Conservation (phyloP, 2,888 invertebrate species). For the Prenolepis imparis region DNA sequence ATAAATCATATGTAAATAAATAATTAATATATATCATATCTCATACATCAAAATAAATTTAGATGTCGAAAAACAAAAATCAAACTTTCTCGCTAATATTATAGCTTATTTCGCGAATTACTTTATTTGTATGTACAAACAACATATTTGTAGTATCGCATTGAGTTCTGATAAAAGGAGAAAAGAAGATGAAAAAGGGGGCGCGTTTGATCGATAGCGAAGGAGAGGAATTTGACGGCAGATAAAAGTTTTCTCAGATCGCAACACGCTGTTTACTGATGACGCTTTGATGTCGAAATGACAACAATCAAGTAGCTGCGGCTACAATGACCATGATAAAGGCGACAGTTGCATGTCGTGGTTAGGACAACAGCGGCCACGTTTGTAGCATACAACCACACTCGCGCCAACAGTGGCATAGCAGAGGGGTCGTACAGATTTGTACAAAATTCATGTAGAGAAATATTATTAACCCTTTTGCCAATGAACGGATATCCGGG, state of each 20-base stretch:
- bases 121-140: not conserved
- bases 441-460: not conserved
- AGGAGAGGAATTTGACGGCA: not conserved
- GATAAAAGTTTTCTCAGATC: conserved; percentile 19
- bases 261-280: conserved; percentile 17
- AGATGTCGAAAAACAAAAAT: not conserved
- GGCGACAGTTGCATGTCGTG: conserved; percentile 40
- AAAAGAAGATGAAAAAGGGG: not conserved
- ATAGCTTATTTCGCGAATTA: not conserved
- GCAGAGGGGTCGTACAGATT: not conserved
- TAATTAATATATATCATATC: not conserved
- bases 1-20: no score
- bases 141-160: not conserved
- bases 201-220: conserved; percentile 31
- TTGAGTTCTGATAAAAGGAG: not conserved
- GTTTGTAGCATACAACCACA: not conserved
- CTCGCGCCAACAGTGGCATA: not conserved
- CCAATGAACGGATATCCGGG: no score
- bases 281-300: conserved; percentile 47
- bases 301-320: conserved; percentile 40
- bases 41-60: not conserved
- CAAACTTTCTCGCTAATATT: not conserved
- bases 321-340: conserved; percentile 45
- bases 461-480: not conserved
- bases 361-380: conserved; percentile 19